These are phyloP conservation scores for Tricholaema leucomelas DNA, from an alignment of 2,113 vertebrate species.

Conservation along the genomic window DNA sequence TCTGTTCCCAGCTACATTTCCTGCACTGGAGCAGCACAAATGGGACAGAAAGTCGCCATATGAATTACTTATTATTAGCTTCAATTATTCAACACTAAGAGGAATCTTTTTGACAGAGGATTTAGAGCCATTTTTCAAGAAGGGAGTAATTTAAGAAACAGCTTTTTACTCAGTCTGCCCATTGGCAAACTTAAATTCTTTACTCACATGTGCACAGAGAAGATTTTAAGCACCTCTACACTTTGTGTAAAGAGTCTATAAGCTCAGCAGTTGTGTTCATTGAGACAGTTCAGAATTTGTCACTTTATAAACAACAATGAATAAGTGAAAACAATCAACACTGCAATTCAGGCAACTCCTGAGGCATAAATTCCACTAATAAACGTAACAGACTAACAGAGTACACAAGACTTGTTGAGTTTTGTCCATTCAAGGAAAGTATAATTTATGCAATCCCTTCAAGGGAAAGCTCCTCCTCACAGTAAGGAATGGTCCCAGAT, in stretches of 20 bases:
- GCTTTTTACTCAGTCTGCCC: neutral
- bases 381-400: neutral
- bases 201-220: neutral
- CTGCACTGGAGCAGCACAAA: neutral
- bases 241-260: neutral
- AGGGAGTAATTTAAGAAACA: accelerated
- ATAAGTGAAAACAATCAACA: neutral
- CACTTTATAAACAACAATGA: neutral
- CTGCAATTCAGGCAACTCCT: neutral
- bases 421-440: neutral
- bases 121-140: neutral
- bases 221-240: neutral
- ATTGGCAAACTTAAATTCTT: neutral
- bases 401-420: neutral
- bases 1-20: neutral
- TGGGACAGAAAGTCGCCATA: neutral
- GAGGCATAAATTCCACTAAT: neutral
- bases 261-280: neutral
- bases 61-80: neutral
- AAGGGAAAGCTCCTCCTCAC: neutral
- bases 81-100: neutral
- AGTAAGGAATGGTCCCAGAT: neutral
- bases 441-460: neutral
- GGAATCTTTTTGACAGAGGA: neutral
- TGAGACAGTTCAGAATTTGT: neutral